Conservation (phyloP, 2,888 invertebrate species). For the Drosophila mettleri region DNA sequence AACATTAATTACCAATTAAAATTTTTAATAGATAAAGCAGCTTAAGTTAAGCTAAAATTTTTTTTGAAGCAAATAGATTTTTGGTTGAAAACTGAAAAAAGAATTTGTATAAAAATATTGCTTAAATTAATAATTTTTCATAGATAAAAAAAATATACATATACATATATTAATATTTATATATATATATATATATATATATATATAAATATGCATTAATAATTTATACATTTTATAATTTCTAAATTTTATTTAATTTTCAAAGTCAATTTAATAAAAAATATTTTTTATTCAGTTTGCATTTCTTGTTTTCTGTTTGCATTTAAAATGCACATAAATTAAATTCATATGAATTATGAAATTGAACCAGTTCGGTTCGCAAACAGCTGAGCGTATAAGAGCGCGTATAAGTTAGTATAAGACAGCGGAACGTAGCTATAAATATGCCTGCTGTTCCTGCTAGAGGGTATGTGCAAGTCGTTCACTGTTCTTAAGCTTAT, state of each 20-base stretch:
- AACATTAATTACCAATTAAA: too few relatives aligned
- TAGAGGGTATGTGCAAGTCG: conserved; percentile 5
- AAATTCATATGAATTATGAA: background rate
- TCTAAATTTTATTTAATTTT: background rate
- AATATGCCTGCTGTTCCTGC: too few relatives aligned
- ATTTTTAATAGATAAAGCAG: too few relatives aligned
- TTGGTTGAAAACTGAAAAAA: too few relatives aligned
- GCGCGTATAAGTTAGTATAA: background rate
- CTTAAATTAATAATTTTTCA: too few relatives aligned
- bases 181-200: background rate
- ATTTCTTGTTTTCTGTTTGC: background rate
- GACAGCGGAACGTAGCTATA: background rate
- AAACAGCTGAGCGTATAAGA: background rate
- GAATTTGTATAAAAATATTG: too few relatives aligned
- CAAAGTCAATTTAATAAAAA: background rate
- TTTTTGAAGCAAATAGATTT: too few relatives aligned
- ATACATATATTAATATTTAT: too few relatives aligned
- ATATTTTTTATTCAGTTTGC: background rate
- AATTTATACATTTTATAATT: background rate
- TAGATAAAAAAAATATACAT: too few relatives aligned
- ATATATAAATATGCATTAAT: too few relatives aligned
- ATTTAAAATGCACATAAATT: conserved; percentile 4
- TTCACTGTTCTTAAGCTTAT: background rate
- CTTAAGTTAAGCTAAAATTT: too few relatives aligned
- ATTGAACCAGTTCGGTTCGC: conserved; percentile 10